phyloP scores from a whole-genome alignment of 2,113 vertebrate genomes.

The Elephantulus edwardii region DNA sequence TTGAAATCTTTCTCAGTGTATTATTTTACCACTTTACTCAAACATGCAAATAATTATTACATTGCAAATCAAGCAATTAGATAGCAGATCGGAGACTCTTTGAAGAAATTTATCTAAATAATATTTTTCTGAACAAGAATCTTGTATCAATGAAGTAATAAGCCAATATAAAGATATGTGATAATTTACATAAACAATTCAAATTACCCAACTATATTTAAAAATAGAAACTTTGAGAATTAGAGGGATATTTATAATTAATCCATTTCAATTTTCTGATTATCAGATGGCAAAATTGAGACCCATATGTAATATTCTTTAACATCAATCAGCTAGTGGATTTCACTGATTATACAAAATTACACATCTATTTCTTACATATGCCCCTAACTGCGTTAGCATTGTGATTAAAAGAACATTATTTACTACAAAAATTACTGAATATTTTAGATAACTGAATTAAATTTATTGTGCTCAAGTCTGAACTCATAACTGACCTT shows the following conservation, averaged over 20 bases:
- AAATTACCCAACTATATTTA: slow-evolving; percentile 7
- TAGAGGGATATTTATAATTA: background rate
- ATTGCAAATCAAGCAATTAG: background rate
- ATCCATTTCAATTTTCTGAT: background rate
- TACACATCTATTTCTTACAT: background rate
- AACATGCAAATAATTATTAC: slow-evolving; percentile 13
- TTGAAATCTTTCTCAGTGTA: background rate
- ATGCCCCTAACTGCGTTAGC: background rate
- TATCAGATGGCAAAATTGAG: background rate
- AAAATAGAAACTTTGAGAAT: slow-evolving; percentile 9
- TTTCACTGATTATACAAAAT: background rate
- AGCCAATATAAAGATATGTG: slow-evolving; percentile 21
- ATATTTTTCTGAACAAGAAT: slow-evolving; percentile 21
- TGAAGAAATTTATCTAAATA: slow-evolving; percentile 37
- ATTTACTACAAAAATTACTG: background rate
- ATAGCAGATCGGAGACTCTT: background rate
- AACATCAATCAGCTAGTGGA: background rate
- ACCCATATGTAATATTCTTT: background rate
- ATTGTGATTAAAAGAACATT: background rate
- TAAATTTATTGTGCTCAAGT: too few relatives aligned
- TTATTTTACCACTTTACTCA: background rate
- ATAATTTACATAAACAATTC: background rate
- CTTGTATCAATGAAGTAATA: slow-evolving; percentile 45
- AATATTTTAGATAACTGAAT: background rate
- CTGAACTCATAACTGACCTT: too few relatives aligned